Percentiles rank a stretch among this genome's conserved stretches.
Evolutionary conservation across 2,888 invertebrate genomes (phyloP).

Genomic region (Liopterus haemorrhoidalis): DNA sequence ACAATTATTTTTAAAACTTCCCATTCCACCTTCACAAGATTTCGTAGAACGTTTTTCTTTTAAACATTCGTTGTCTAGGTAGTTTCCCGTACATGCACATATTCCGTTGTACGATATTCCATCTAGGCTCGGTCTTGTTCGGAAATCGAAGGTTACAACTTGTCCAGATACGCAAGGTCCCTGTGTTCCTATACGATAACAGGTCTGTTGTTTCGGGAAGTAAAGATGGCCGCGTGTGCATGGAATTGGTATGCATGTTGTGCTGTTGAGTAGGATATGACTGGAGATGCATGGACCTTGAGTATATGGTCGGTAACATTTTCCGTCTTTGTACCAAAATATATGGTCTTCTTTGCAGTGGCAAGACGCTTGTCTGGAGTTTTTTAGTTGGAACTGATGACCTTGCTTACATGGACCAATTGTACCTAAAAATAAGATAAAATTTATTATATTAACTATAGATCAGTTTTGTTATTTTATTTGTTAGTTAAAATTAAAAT

Average conservation of each 20-base stretch:
- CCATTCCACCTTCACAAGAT: slow-evolving; percentile 49
- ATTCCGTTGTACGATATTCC: slow-evolving; percentile 78
- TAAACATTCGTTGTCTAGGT: slow-evolving; percentile 39
- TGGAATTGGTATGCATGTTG: slow-evolving; percentile 63
- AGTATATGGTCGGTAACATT: slow-evolving; percentile 73
- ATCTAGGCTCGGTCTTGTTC: slow-evolving; percentile 68
- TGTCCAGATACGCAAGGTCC: slow-evolving; percentile 70
- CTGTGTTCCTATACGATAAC: slow-evolving; percentile 67
- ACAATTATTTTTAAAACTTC: slow-evolving; percentile 63
- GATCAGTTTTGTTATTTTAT: background rate
- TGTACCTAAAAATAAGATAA: slow-evolving; percentile 50
- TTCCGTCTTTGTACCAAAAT: slow-evolving; percentile 54
- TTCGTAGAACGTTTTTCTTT: slow-evolving; percentile 26
- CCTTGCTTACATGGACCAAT: slow-evolving; percentile 70
- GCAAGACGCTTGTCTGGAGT: slow-evolving; percentile 54
- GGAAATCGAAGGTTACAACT: slow-evolving; percentile 75
- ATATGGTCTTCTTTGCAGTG: slow-evolving; percentile 65
- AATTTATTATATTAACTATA: slow-evolving; percentile 2
- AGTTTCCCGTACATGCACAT: slow-evolving; percentile 59
- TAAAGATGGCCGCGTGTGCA: slow-evolving; percentile 71
- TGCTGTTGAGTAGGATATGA: slow-evolving; percentile 64
- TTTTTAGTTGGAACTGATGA: slow-evolving; percentile 60
- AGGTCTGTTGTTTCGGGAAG: slow-evolving; percentile 65
- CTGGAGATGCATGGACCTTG: slow-evolving; percentile 67
- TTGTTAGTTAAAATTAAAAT: background rate